phyloP scores from a whole-genome alignment of 1,140 invertebrate species.

The Delia radicum region DNA sequence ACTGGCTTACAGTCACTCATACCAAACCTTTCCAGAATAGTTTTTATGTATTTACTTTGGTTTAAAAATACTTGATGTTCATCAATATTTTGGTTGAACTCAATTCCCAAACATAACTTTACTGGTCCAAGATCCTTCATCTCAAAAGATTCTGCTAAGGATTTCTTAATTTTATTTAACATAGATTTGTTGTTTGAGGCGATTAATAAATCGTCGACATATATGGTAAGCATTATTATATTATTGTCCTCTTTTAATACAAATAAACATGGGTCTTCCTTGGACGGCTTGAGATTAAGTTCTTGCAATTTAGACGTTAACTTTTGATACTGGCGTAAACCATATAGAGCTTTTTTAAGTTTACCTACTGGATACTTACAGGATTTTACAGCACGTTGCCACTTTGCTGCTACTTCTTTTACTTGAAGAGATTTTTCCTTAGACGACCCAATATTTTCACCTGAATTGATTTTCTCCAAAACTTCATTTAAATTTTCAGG shows the following conservation, averaged over 20 bases:
- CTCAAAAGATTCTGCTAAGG: too few relatives aligned
- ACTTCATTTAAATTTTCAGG: conserved; percentile 49
- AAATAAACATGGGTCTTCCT: conserved; percentile 30
- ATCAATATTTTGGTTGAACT: not conserved
- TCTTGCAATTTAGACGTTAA: conserved; percentile 28
- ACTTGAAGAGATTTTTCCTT: not conserved
- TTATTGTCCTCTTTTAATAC: conserved; percentile 7
- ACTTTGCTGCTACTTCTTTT: not conserved
- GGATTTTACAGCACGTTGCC: not conserved
- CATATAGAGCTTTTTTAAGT: conserved; percentile 55
- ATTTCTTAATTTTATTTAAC: too few relatives aligned
- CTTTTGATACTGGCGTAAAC: conserved; percentile 55
- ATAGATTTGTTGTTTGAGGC: too few relatives aligned
- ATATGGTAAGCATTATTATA: too few relatives aligned
- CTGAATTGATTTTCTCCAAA: not conserved
- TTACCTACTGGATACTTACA: conserved; percentile 33
- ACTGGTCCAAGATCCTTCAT: conserved; percentile 12
- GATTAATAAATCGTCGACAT: too few relatives aligned
- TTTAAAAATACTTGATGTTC: not conserved
- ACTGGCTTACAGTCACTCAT: conserved; percentile 28
- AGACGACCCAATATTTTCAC: not conserved
- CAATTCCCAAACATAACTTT: not conserved
- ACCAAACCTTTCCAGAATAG: conserved; percentile 18
- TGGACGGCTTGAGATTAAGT: conserved; percentile 27
- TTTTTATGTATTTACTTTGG: not conserved